A percentile compares a stretch with the other conserved stretches of the same genome.
Conservation (phyloP, 2,888 invertebrate genomes). For the Trissonchulus sp. region DNA sequence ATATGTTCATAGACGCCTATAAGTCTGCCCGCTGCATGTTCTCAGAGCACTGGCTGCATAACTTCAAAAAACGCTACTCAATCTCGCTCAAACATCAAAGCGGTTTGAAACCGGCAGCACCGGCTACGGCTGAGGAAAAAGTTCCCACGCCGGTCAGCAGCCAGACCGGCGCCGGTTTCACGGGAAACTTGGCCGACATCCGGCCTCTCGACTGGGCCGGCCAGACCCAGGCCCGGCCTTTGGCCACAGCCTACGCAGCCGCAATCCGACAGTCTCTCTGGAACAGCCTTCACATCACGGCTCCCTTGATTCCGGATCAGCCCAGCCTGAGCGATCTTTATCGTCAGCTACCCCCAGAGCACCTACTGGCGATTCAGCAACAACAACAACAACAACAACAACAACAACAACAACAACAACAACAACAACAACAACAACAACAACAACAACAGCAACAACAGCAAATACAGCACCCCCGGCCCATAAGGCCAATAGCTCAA, state of each 20-base stretch:
- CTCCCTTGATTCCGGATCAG: no score
- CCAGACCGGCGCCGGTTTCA: not conserved
- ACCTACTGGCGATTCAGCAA: no score
- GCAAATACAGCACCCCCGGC: not conserved
- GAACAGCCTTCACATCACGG: no score
- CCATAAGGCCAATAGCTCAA: not conserved
- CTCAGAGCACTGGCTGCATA: slow-evolving; percentile 36
- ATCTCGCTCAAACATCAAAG: slow-evolving; percentile 29
- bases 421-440: slow-evolving; percentile 13
- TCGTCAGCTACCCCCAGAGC: no score
- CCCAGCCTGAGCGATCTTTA: no score
- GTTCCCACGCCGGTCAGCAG: no score
- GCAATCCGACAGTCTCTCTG: not conserved
- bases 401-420: slow-evolving; percentile 7
- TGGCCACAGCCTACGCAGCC: not conserved
- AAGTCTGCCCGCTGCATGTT: slow-evolving; percentile 35
- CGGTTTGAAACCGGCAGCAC: no score
- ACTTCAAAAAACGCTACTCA: slow-evolving; percentile 36
- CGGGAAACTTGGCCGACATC: not conserved
- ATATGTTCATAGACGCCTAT: slow-evolving; percentile 32
- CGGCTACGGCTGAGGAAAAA: not conserved
- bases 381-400: no score
- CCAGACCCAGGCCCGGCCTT: not conserved
- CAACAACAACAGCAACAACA: slow-evolving; percentile 10
- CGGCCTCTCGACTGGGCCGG: not conserved